These are phyloP conservation scores for Ammodytes marinus DNA, from an alignment of 2,113 vertebrate genomes.

Conservation along the genomic window DNA sequence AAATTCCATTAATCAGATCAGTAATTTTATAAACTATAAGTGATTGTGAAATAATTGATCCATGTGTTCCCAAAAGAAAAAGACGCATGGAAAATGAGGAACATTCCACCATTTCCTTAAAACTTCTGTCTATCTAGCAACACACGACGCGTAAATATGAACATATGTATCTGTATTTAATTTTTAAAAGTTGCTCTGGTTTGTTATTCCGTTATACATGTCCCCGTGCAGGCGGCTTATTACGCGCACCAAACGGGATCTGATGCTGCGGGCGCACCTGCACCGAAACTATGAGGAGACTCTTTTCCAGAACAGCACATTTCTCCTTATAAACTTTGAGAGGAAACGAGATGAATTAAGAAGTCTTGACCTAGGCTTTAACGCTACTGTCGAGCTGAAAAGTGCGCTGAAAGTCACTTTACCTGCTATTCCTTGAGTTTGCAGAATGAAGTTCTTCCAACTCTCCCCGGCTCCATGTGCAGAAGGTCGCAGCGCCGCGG, in stretches of 20 bases:
- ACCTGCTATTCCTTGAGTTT: constrained; percentile 92
- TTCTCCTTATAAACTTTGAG: constrained; percentile 27
- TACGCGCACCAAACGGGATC: constrained; percentile 68
- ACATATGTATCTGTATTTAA: background rate
- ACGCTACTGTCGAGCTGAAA: constrained; percentile 18
- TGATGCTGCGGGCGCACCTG: constrained; percentile 82
- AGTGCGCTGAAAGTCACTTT: constrained; percentile 72
- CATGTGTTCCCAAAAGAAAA: constrained; percentile 55
- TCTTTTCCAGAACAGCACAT: constrained; percentile 72
- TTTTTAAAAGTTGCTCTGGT: background rate
- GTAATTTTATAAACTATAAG: background rate
- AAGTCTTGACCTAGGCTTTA: background rate
- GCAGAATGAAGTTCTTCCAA: constrained; percentile 89
- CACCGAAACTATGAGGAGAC: constrained; percentile 73
- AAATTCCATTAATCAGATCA: background rate
- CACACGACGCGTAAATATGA: background rate
- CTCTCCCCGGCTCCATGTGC: constrained; percentile 91
- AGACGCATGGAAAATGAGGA: constrained; percentile 62
- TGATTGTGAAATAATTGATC: constrained; percentile 28
- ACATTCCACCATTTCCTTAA: constrained; percentile 42
- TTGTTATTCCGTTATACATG: background rate
- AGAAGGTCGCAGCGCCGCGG: constrained; percentile 86
- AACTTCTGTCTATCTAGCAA: background rate
- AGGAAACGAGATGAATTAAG: background rate
- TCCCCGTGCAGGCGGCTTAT: background rate